Evolutionary conservation across 2,797 vertebrate genomes (phyloP).

Genomic region (Epinephelus awoara): DNA sequence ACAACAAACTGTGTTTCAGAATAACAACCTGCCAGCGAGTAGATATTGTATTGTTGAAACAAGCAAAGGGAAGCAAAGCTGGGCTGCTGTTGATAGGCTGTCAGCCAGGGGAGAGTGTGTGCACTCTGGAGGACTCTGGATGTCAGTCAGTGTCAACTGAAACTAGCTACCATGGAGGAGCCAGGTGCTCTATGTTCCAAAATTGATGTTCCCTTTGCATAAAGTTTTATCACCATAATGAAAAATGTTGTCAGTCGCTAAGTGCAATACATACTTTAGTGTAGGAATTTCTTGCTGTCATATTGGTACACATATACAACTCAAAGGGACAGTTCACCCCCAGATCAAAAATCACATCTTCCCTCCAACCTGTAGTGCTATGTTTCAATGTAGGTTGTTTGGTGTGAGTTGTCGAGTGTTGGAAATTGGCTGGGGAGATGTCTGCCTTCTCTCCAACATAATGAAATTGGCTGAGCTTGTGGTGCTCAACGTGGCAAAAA

Average conservation of each 20-base stretch:
- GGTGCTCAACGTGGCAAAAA: too few relatives aligned
- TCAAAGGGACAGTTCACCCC: not conserved
- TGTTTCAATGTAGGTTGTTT: too few relatives aligned
- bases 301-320: not conserved
- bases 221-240: constrained; percentile 28
- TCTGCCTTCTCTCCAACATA: too few relatives aligned
- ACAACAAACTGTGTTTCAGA: constrained; percentile 48
- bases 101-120: constrained; percentile 64
- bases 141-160: constrained; percentile 51
- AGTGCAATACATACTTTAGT: not conserved
- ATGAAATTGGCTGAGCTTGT: too few relatives aligned
- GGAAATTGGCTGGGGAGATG: too few relatives aligned
- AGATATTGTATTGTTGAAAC: constrained; percentile 74
- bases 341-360: too few relatives aligned
- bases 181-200: constrained; percentile 41
- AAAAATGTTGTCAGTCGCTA: not conserved
- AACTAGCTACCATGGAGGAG: constrained; percentile 40
- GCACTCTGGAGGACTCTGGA: constrained; percentile 47
- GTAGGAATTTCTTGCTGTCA: constrained; percentile 4
- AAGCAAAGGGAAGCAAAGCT: constrained; percentile 65
- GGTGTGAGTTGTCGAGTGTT: too few relatives aligned
- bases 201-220: constrained; percentile 19
- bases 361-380: too few relatives aligned
- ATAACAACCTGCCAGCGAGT: constrained; percentile 59
- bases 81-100: constrained; percentile 72